Conservation (phyloP, 2,797 vertebrate species). For the Rhinogobio ventralis region DNA sequence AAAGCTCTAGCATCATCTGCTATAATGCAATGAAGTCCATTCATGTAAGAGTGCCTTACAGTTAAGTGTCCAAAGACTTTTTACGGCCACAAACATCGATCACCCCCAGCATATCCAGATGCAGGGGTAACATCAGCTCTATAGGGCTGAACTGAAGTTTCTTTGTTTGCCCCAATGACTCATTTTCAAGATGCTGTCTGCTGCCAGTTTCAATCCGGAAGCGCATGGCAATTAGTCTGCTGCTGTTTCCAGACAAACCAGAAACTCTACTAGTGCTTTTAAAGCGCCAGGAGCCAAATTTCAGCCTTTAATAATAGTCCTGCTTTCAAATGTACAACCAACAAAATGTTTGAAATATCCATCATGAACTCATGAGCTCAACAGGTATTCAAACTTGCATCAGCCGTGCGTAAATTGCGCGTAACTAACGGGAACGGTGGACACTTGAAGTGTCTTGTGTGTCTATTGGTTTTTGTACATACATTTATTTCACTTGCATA, state of each 20-base stretch:
- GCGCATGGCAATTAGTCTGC: conserved; percentile 99
- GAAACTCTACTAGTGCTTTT: conserved; percentile 75
- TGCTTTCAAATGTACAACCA: not conserved
- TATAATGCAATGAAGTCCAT: not conserved
- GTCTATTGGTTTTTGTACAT: not conserved
- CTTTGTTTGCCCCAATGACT: conserved; percentile 98
- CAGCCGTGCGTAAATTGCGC: conserved; percentile 31
- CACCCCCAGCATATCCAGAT: conserved; percentile 38
- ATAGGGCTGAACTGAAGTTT: conserved; percentile 77
- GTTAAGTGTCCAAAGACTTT: not conserved
- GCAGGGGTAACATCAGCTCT: conserved; percentile 35
- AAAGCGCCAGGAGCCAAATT: conserved; percentile 73
- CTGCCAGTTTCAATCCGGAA: conserved; percentile 99
- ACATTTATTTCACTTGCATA: not conserved
- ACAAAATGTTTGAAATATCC: not conserved
- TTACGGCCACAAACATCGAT: not conserved
- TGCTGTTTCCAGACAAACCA: conserved; percentile 94
- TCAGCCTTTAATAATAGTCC: conserved; percentile 16
- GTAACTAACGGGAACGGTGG: conserved; percentile 30
- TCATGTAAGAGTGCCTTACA: not conserved
- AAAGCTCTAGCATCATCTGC: conserved; percentile 11
- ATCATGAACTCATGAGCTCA: not conserved
- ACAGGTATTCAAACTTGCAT: conserved; percentile 20
- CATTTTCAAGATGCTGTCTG: conserved; percentile 99
- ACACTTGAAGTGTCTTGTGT: not conserved